phyloP scores from a whole-genome alignment of 92 coral and sea anemone species.

The Umimayanthus kanabou region DNA sequence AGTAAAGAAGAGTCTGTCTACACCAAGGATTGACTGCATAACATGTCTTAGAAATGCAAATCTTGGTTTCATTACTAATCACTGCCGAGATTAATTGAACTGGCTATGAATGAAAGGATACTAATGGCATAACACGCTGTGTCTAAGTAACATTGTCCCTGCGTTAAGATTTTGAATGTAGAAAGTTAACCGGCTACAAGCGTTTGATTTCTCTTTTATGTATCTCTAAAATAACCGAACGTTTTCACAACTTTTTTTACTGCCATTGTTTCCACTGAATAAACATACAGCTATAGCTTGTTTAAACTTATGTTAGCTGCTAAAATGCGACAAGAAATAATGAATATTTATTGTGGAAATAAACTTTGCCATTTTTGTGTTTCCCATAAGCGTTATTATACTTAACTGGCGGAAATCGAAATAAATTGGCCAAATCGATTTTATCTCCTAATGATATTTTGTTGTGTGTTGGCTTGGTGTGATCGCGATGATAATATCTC shows the following conservation, averaged over 20 bases:
- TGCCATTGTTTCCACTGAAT: constrained; percentile 38
- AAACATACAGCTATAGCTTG: constrained; percentile 40
- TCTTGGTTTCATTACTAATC: not conserved
- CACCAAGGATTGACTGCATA: not conserved
- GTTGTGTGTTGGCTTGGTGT: not conserved
- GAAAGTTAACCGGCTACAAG: not conserved
- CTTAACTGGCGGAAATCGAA: constrained; percentile 42
- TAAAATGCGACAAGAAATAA: constrained; percentile 35
- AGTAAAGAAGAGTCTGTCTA: not conserved
- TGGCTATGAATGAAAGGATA: constrained; percentile 1
- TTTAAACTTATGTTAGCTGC: constrained; percentile 40
- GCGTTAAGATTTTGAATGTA: constrained; percentile 4
- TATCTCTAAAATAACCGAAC: not conserved
- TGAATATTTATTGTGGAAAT: constrained; percentile 27
- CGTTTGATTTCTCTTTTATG: not conserved
- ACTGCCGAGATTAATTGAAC: constrained; percentile 16
- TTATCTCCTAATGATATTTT: not conserved
- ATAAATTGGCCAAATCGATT: constrained; percentile 25
- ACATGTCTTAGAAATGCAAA: constrained; percentile 15
- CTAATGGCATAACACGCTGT: not conserved
- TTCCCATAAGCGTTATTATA: constrained; percentile 18
- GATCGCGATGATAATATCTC: not conserved
- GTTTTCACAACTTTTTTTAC: not conserved
- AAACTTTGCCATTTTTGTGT: constrained; percentile 12
- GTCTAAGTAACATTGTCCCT: not conserved